Percentiles rank a stretch among this genome's conserved stretches.
phyloP scores from a whole-genome alignment of 1,140 invertebrate species.

The Calephelis virginiensis region DNA sequence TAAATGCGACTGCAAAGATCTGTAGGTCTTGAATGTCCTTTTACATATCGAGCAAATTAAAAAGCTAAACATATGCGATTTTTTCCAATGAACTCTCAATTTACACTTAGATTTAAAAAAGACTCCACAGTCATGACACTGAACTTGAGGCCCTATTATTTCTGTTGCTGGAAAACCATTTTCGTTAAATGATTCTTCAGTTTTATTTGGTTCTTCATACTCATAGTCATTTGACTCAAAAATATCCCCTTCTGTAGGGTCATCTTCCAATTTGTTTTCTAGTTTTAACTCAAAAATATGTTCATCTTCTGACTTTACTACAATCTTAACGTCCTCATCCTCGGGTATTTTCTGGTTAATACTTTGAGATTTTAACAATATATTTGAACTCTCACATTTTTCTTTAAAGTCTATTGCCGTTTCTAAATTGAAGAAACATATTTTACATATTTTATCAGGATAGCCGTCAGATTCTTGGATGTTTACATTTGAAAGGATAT shows the following conservation, averaged over 20 bases:
- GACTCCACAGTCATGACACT: slow-evolving; percentile 58
- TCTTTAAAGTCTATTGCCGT: slow-evolving; percentile 51
- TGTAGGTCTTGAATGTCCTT: slow-evolving; percentile 50
- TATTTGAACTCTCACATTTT: slow-evolving; percentile 46
- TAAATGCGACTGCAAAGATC: slow-evolving; percentile 45
- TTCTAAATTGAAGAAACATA: slow-evolving; percentile 51
- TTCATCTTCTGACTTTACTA: background rate
- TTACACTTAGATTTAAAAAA: slow-evolving; percentile 66
- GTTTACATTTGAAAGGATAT: slow-evolving; percentile 45
- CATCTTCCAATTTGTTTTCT: background rate
- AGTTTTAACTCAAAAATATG: background rate
- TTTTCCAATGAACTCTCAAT: slow-evolving; percentile 62
- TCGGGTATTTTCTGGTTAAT: background rate
- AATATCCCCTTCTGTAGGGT: background rate
- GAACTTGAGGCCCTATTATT: slow-evolving; percentile 25
- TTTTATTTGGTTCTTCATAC: background rate
- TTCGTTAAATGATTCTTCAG: background rate
- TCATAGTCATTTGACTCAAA: background rate
- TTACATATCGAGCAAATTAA: slow-evolving; percentile 53
- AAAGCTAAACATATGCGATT: slow-evolving; percentile 38
- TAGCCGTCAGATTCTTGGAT: slow-evolving; percentile 50
- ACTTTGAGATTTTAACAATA: background rate
- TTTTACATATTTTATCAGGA: slow-evolving; percentile 52
- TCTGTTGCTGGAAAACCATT: slow-evolving; percentile 16
- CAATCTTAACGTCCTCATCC: background rate